Evolutionary conservation across 2,797 vertebrate species (phyloP).

Genomic region (Serranus cabrilla): DNA sequence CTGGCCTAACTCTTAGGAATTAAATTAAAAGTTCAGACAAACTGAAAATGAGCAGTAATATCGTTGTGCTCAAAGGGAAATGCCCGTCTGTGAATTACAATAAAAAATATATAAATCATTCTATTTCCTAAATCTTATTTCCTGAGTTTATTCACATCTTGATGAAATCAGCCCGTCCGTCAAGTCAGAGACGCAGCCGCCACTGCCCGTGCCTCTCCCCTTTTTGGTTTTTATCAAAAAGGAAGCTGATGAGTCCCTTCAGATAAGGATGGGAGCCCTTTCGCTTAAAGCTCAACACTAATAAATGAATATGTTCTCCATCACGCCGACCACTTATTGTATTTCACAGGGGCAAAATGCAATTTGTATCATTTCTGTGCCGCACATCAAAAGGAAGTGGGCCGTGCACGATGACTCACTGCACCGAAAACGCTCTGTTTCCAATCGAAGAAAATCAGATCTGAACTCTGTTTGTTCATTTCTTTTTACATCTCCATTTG

Average conservation of each 20-base stretch:
- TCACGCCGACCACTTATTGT: slow-evolving; percentile 83
- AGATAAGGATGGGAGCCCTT: slow-evolving; percentile 79
- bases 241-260: slow-evolving; percentile 72
- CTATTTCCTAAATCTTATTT: slow-evolving; percentile 62
- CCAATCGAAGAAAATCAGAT: slow-evolving; percentile 80
- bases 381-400: slow-evolving; percentile 80
- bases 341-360: slow-evolving; percentile 82
- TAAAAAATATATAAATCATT: slow-evolving; percentile 41
- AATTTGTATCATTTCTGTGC: slow-evolving; percentile 83
- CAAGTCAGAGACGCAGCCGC: slow-evolving; percentile 36
- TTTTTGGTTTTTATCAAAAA: slow-evolving; percentile 65
- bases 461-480: slow-evolving; percentile 59
- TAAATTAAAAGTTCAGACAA: slow-evolving; percentile 57
- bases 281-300: slow-evolving; percentile 75
- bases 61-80: slow-evolving; percentile 28
- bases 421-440: slow-evolving; percentile 78
- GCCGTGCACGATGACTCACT: slow-evolving; percentile 76
- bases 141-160: slow-evolving; percentile 63
- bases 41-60: slow-evolving; percentile 22
- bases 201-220: slow-evolving; percentile 37
- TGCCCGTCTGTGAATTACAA: slow-evolving; percentile 20
- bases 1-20: slow-evolving; percentile 36
- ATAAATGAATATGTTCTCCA: slow-evolving; percentile 86
- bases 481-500: slow-evolving; percentile 66
- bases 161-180: slow-evolving; percentile 60